phyloP scores from a whole-genome alignment of 1,140 invertebrate species.

The Caerostris darwini region DNA sequence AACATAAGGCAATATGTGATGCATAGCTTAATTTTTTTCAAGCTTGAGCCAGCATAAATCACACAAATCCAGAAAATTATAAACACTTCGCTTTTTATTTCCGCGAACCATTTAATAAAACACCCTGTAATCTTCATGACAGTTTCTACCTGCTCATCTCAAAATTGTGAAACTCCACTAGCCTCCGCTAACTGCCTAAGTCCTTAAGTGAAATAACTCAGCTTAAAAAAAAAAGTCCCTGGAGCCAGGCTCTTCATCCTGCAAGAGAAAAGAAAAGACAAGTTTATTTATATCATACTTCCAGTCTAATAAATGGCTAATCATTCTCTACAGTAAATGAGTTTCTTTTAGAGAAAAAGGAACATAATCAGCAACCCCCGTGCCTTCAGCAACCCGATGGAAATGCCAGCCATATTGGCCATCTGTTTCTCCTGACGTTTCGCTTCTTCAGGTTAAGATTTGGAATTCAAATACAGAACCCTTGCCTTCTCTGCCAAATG shows the following conservation, averaged over 20 bases:
- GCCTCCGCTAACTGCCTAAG: not conserved
- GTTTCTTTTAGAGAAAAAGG: slow-evolving; percentile 62
- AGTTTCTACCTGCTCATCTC: slow-evolving; percentile 24
- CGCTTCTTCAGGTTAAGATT: slow-evolving; percentile 65
- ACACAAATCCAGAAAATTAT: not conserved
- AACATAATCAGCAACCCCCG: slow-evolving; percentile 67
- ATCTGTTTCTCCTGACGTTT: slow-evolving; percentile 75
- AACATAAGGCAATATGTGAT: not conserved
- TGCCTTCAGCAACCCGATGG: slow-evolving; percentile 38
- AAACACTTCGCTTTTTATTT: not conserved
- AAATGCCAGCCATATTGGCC: slow-evolving; percentile 75
- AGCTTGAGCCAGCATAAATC: not conserved
- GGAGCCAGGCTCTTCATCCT: not conserved
- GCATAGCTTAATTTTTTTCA: not conserved
- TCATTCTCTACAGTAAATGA: slow-evolving; percentile 65
- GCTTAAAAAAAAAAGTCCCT: slow-evolving; percentile 7
- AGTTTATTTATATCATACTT: slow-evolving; percentile 74
- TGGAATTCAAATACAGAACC: slow-evolving; percentile 73
- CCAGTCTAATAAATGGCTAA: slow-evolving; percentile 72
- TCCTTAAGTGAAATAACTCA: slow-evolving; percentile 46
- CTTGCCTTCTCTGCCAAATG: slow-evolving; percentile 61
- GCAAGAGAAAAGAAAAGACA: slow-evolving; percentile 34
- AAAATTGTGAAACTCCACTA: slow-evolving; percentile 8
- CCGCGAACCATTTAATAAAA: not conserved
- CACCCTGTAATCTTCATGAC: not conserved